These are phyloP conservation scores for Eupeodes latifasciatus DNA, from an alignment of 2,888 invertebrate genomes.

Conservation along the genomic window DNA sequence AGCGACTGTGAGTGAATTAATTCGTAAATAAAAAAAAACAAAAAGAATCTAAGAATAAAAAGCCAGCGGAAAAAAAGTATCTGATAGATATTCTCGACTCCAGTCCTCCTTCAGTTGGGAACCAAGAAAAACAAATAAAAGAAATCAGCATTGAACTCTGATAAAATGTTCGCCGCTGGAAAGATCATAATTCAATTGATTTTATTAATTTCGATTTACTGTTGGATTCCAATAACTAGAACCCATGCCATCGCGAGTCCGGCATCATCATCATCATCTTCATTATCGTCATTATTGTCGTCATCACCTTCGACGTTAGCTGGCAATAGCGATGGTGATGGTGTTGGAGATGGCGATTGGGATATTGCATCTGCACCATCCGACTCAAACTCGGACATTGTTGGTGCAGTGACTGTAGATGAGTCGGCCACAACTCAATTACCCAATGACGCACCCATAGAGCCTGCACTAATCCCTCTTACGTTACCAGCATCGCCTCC, in stretches of 20 bases:
- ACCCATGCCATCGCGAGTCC: conserved; percentile 64
- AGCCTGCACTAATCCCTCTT: conserved; percentile 61
- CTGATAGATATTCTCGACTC: not conserved
- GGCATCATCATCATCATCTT: conserved; percentile 38
- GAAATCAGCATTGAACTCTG: conserved; percentile 30
- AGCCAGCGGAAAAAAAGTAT: not conserved
- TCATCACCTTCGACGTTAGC: conserved; percentile 4
- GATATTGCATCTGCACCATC: conserved; percentile 35
- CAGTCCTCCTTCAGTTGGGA: not conserved
- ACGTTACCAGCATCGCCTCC: conserved; percentile 26
- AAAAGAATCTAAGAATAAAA: conserved; percentile 15
- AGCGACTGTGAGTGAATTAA: conserved; percentile 58
- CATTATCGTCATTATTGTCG: not conserved
- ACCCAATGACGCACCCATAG: conserved; percentile 70
- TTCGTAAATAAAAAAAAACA: conserved; percentile 29
- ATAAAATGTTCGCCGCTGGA: conserved; percentile 69
- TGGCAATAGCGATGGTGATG: conserved; percentile 5
- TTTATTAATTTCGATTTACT: conserved; percentile 75
- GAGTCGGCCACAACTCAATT: conserved; percentile 70
- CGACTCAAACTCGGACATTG: conserved; percentile 6
- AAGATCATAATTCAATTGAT: conserved; percentile 72
- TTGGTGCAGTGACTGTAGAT: conserved; percentile 58
- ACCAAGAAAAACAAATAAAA: not conserved
- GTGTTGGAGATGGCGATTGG: conserved; percentile 20
- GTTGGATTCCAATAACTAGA: conserved; percentile 71